phyloP scores from a whole-genome alignment of 23 tunicate genomes.

The Aplidium turbinatum region DNA sequence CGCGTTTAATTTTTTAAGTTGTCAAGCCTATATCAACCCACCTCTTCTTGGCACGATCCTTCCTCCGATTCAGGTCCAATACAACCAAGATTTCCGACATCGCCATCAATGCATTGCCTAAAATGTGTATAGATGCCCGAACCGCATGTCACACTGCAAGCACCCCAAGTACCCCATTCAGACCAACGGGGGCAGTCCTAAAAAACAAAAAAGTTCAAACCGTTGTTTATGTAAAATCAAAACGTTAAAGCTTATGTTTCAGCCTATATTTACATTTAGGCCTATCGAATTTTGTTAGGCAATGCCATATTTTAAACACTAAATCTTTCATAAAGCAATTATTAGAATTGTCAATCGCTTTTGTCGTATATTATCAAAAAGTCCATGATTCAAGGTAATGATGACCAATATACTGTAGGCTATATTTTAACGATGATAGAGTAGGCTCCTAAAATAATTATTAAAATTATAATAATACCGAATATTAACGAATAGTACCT shows the following conservation, averaged over 20 bases:
- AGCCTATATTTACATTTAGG: too few species aligned
- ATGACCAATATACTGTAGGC: not conserved
- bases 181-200: slow-evolving; percentile 28
- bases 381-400: too few species aligned
- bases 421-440: not conserved
- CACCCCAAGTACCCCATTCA: slow-evolving; percentile 50
- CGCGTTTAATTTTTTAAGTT: too few species aligned
- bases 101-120: slow-evolving; percentile 51
- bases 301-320: too few species aligned
- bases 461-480: not conserved
- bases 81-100: slow-evolving; percentile 34
- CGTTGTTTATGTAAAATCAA: not conserved
- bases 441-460: too few species aligned
- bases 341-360: too few species aligned
- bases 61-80: slow-evolving; percentile 15
- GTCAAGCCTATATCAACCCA: too few species aligned
- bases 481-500: slow-evolving; percentile 7
- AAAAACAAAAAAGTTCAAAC: not conserved
- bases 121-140: slow-evolving; percentile 34
- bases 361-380: too few species aligned
- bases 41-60: slow-evolving; percentile 39
- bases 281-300: too few species aligned
- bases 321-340: too few species aligned
- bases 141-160: slow-evolving; percentile 41
- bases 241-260: not conserved